Evolutionary conservation across 2,888 invertebrate genomes (phyloP), one percentile per base, ranked within the genome.

Genomic region (Slavum lentiscoides): DNA sequence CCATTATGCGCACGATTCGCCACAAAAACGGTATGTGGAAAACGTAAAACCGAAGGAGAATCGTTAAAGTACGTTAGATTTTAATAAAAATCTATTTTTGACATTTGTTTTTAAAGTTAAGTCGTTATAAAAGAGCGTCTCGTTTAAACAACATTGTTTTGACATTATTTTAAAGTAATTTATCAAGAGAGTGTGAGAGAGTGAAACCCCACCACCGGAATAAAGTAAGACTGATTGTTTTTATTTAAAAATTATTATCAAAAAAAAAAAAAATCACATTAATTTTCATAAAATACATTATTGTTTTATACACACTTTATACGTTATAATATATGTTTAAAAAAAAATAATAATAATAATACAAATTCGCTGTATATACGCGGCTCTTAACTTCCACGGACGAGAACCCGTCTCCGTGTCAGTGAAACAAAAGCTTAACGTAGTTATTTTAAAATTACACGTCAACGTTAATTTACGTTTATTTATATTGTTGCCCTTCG

Each of bases 391-490:
- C 58, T 66, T 23, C 4, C 55, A 23, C 21, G 53, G 9, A 49
- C 2, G 13, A 37, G 58, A 62, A 55, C 55, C 39, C 66, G n/a
- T 64, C 37, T 30, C n/a, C 55, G 39, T 55, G 75, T 58, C 58
- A 19, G 39, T 13, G 67, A 66, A 75, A 75, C 67, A 67, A 75
- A 67, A 75, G 58, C 67, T 43, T 67, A 75, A 75, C 58, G 15
- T 43, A 19, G 75, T 75, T 75, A 59, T 58, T 75, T 59, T 59
- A 43, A 67, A 75, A 75, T 75, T 75, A 58, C 67, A 15, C 75
- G 75, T 75, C 75, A 58, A 43, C 67, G 9, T 75, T 75, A 58
- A 75, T 75, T 67, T 23, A n/a, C 58, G 58, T 75, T 75, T 66
- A 74, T 66, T 43, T 43, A 75, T 43, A 43, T 67, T 58, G 67